Percentiles rank a stretch among this genome's conserved stretches.
Evolutionary conservation across 2,113 vertebrate species (phyloP).

Genomic region (Loxodonta africana): DNA sequence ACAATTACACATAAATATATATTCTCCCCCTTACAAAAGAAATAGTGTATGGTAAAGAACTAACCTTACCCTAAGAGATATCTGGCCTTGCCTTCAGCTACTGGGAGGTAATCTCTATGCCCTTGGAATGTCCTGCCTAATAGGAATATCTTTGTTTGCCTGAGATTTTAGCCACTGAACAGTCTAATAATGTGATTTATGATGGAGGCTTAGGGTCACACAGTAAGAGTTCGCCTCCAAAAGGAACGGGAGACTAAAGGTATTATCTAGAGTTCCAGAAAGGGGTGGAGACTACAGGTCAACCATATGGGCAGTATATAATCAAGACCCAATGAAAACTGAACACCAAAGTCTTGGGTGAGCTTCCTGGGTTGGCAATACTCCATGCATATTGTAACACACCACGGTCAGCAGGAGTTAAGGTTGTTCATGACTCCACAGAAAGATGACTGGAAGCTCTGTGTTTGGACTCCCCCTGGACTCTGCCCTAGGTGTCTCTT

Average conservation of each 20-base stretch:
- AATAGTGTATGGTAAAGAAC: background rate
- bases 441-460: background rate
- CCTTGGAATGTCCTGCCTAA: background rate
- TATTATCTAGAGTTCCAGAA: background rate
- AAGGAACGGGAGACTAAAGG: background rate
- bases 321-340: background rate
- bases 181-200: background rate
- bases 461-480: background rate
- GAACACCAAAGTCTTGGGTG: background rate
- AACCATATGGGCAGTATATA: background rate
- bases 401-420: background rate
- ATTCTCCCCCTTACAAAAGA: background rate
- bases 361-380: background rate
- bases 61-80: background rate
- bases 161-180: background rate
- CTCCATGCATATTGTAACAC: background rate
- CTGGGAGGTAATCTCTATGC: background rate
- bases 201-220: background rate
- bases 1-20: slow-evolving; percentile 9
- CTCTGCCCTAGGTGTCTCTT: background rate
- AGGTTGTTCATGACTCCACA: background rate
- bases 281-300: background rate
- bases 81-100: background rate
- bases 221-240: background rate
- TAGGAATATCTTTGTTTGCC: background rate